Base-by-base conservation (phyloP, 2,797 vertebrate species). In the Arrhamphus sclerolepis region DNA sequence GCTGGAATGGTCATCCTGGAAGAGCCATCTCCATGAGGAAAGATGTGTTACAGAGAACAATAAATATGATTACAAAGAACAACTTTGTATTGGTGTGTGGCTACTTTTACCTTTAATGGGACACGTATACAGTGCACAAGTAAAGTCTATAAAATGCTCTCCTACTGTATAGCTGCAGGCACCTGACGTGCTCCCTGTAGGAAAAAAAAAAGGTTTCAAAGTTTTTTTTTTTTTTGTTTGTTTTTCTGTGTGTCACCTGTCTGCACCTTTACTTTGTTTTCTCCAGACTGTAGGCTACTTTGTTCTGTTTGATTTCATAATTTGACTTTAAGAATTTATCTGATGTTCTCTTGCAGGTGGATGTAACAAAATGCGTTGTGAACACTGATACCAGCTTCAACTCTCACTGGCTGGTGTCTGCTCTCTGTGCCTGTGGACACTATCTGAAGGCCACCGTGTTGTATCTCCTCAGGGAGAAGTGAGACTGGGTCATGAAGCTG, bases 361-460 rank as follows among this genome's bases (percentile, higher is more conserved):
- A 98, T 26, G 90, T 99, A 57, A 98, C 95, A 3, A 96, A 96
- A 56, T 98, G 96, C 0, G 97, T 99, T 84, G 94, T 98, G 81
- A 97, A 93, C 78, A 93, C 92, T 0, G 95, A 98, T 52, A 91
- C 95, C 53, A 94, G 91, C 81, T 93, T 98, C 51, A 91, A 77
- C 46, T 94, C 96, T 46, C 96, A 98, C 78, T 98, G 97, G 97
- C 88, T 99, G 0, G 90, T 98, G 71, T 93, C 93, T 0, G 90
- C 93, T 0, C 80, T 92, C 66, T 94, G 90, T 66, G 89, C 94
- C 47, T 94, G 95, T 8, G 96, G 96, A 39, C 95, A 96, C 86
- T 96, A 96, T 86, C 81, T 99, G 82, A 98, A 97, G 87, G 91
- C 96, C 0, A 72, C 93, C 7, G 92, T 98, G 85, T 93, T 97